Base-by-base conservation (phyloP, 2,797 vertebrate species). In the Peromyscus melanophrys region DNA sequence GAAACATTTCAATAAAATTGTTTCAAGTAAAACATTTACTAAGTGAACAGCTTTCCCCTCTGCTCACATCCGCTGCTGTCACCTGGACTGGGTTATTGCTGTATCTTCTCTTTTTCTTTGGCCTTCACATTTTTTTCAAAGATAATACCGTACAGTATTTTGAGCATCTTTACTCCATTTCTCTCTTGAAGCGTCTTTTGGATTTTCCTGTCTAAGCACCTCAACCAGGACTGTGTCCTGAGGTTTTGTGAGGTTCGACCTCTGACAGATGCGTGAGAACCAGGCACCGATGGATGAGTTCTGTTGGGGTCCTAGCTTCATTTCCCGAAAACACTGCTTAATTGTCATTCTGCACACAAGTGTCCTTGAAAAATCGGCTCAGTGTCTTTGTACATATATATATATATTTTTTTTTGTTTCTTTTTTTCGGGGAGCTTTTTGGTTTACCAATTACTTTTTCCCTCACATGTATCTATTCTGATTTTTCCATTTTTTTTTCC, bases 151-250 rank as follows among this genome's bases (percentile, higher is more conserved):
- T 46, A 27, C 69, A 6, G 17, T 84, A 57, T 92, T 92, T 82
- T 89, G 57, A 76, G 49, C 61, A 76, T 57, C 57, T 95, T 92
- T 84, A 73, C 37, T 94, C 43, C 52, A 7, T 65, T 9, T 65
- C 43, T 75, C 52, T 90, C 55, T 90, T 95, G 9, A 9, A 96
- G 23, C 49, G 59, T 84, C 67, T 94, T 84, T 43, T 40, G 43
- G 34, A 27, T 61, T 92, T 97, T 90, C 81, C 73, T 80, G 5
- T 92, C 27, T 85, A 55, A 90, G 46, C 71, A 90, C 31, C 63
- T 83, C 63, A 57, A n/a, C n/a, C 67, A 55, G 88, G 65, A 91
- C 40, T 77, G 6, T 75, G 89, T 91, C 73, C n/a, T 85, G 43
- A 90, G 31, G 27, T 4, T 76, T 86, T 84, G 1, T 85, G 46